Percentiles rank a stretch among this genome's conserved stretches.
Evolutionary conservation across 23 tunicate genomes (phyloP).

Genomic region (Clavelina lepadiformis): DNA sequence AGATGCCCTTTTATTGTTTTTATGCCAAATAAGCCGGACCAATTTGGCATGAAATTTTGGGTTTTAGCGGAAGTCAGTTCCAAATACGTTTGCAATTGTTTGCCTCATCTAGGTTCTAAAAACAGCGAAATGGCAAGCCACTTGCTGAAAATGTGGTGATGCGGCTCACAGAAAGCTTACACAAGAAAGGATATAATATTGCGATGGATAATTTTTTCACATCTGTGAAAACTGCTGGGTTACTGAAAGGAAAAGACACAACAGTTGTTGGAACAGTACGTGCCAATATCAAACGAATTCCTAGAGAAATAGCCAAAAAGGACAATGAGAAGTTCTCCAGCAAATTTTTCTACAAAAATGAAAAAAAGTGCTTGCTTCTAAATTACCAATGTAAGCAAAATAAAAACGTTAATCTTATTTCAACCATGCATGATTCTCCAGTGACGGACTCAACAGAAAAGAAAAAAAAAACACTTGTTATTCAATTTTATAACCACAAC

Average conservation of each 20-base stretch:
- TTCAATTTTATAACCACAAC: constrained; percentile 5
- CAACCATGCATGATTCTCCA: constrained; percentile 15
- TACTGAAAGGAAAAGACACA: constrained; percentile 10
- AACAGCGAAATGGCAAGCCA: constrained; percentile 10
- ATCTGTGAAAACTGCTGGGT: constrained; percentile 15
- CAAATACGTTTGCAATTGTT: constrained; percentile 3
- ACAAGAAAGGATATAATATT: not conserved
- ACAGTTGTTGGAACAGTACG: constrained; percentile 14
- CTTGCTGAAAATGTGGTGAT: constrained; percentile 1
- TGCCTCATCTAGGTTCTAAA: constrained; percentile 2
- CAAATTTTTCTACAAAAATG: constrained; percentile 8
- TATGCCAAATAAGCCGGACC: constrained; percentile 7
- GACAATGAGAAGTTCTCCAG: constrained; percentile 8
- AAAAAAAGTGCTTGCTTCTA: constrained; percentile 12
- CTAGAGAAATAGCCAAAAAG: constrained; percentile 4
- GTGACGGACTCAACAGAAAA: constrained; percentile 2
- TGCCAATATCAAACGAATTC: constrained; percentile 13
- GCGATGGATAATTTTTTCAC: constrained; percentile 1
- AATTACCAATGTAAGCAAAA: constrained; percentile 9
- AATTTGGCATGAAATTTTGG: constrained; percentile 4
- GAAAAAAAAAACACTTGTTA: not conserved
- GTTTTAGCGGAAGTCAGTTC: constrained; percentile 3
- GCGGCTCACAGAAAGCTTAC: constrained; percentile 20
- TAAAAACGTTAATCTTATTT: constrained; percentile 12
- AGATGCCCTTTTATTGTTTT: constrained; percentile 6